Evolutionary conservation across 2,797 vertebrate genomes (phyloP), one percentile per base, ranked within the genome.

Genomic region (Sphaeramia orbicularis): DNA sequence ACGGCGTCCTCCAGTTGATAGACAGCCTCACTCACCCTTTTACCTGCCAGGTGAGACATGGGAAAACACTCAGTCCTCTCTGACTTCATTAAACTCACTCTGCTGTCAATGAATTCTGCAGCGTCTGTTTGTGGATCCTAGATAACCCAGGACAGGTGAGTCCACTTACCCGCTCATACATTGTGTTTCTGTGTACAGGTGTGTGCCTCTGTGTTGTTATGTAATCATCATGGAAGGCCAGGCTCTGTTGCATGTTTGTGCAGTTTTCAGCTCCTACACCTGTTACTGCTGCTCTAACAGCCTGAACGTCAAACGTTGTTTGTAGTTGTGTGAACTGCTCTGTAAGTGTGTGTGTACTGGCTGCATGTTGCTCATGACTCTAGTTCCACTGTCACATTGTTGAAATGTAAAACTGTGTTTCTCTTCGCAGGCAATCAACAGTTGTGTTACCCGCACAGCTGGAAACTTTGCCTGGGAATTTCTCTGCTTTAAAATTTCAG

Each of bases 391-490:
- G 2, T 0, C 10, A 24, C 32, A 15, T 12, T 27, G 41, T 24
- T 56, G 10, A 13, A 30, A 11, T 10, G 24, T 55, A 50, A 19
- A 62, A 50, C 15, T 71, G 2, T 1, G 13, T 64, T 50, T 75
- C 12, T 78, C 35, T 68, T 32, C 21, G 4, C 74, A 84, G 81
- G 59, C n/a, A n/a, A n/a, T n/a, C 52, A 47, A 5, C 16, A 13
- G n/a, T 71, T 85, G 35, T 78, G 86, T 89, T 92, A 43, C 78
- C 77, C 92, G 50, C 91, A 80, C 86, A 82, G 92, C 94, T 93
- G 85, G 94, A 94, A 95, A 93, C 92, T 84, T 86, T 95, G 93
- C 85, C 94, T 95, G 94, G 85, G 83, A 94, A 89, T 91, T 90
- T 89, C 27, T 90, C 24, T 57, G 44, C 42, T 74, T 3, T 50